Percentiles rank a stretch among this genome's conserved stretches.
Evolutionary conservation across 2,797 vertebrate genomes (phyloP).

Genomic region (Sebastes cheni): DNA sequence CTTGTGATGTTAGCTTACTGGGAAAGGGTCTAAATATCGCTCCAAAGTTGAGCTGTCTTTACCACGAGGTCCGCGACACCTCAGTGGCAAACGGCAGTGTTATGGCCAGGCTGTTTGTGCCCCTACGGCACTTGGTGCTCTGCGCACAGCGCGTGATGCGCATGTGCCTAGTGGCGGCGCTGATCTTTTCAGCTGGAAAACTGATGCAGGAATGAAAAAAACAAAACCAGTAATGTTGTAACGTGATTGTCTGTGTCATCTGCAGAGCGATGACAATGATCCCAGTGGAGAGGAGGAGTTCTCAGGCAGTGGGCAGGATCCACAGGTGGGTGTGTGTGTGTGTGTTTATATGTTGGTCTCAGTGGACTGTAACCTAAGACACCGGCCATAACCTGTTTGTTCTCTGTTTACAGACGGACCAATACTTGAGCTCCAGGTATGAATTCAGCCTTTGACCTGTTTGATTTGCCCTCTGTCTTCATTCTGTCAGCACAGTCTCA

Average conservation of each 20-base stretch:
- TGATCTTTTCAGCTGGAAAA: conserved; percentile 6
- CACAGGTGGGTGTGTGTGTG: conserved; percentile 59
- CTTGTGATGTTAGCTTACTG: too few species aligned
- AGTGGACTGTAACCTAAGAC: neutral
- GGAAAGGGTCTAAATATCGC: too few species aligned
- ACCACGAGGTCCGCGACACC: too few species aligned
- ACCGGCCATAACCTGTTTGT: conserved; percentile 14
- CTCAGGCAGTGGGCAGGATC: conserved; percentile 75
- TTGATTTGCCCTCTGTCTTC: conserved; percentile 13
- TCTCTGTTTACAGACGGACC: conserved; percentile 68
- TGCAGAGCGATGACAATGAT: conserved; percentile 82
- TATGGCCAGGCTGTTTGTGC: too few species aligned
- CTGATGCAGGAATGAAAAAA: neutral
- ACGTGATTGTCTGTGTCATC: conserved; percentile 14
- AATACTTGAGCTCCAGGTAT: conserved; percentile 78
- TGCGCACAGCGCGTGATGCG: too few species aligned
- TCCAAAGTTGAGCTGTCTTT: too few species aligned
- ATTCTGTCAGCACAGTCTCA: conserved; percentile 1
- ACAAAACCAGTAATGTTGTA: neutral
- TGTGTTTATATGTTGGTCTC: conserved; percentile 48
- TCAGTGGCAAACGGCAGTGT: too few species aligned
- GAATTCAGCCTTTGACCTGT: conserved; percentile 44
- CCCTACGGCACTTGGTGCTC: too few species aligned
- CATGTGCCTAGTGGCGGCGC: too few species aligned
- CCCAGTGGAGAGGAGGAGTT: conserved; percentile 81